Evolutionary conservation across 2,888 invertebrate species (phyloP).

Genomic region (Diarsia brunnea): DNA sequence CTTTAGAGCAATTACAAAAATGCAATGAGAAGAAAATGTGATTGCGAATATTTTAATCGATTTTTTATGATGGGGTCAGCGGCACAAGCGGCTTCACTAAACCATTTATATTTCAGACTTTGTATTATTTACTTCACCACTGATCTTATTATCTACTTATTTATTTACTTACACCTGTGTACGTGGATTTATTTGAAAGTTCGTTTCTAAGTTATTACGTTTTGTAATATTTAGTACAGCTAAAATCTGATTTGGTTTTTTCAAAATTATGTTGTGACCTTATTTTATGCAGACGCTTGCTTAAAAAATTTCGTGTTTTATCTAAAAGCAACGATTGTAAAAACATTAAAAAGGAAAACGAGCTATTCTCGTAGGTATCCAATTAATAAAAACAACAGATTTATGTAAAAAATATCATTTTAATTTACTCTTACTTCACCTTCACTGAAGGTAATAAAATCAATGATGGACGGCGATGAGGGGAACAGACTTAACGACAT

Average conservation of each 20-base stretch:
- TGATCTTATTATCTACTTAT: too few species aligned
- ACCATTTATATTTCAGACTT: background rate
- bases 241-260: background rate
- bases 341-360: background rate
- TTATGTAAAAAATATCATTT: slow-evolving; percentile 45
- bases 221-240: background rate
- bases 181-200: slow-evolving; percentile 1
- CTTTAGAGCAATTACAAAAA: slow-evolving; percentile 27
- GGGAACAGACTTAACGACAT: slow-evolving; percentile 83
- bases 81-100: background rate
- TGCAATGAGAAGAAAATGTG: slow-evolving; percentile 22
- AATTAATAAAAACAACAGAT: slow-evolving; percentile 29
- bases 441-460: slow-evolving; percentile 62
- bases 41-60: slow-evolving; percentile 19
- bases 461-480: slow-evolving; percentile 78
- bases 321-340: background rate
- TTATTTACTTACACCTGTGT: background rate
- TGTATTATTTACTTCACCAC: too few species aligned
- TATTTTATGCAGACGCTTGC: background rate
- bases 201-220: background rate
- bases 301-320: background rate
- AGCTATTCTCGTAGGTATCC: background rate
- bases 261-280: background rate
- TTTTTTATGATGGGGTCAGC: slow-evolving; percentile 3
- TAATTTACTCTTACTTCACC: slow-evolving; percentile 48